These are phyloP conservation scores for Zaprionus bogoriensis DNA, from an alignment of 2,888 invertebrate genomes.

Conservation along the genomic window DNA sequence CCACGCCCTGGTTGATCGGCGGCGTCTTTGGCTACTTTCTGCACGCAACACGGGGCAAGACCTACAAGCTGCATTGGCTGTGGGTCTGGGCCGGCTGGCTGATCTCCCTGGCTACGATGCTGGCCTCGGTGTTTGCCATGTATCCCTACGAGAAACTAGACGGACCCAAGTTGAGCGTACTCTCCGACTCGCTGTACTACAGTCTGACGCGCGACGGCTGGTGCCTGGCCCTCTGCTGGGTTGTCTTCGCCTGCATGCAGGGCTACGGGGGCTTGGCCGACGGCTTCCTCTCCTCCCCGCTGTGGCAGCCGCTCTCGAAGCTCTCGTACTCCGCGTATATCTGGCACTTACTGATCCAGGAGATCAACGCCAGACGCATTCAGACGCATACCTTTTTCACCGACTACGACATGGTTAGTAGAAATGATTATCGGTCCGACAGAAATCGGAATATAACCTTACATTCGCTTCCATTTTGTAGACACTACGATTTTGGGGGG, in stretches of 20 bases:
- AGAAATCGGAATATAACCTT: not conserved
- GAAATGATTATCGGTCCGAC: not conserved
- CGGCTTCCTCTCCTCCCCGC: constrained; percentile 69
- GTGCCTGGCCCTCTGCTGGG: constrained; percentile 75
- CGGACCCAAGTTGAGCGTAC: constrained; percentile 5
- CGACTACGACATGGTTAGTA: constrained; percentile 68
- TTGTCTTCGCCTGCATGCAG: constrained; percentile 77
- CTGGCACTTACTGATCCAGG: constrained; percentile 68
- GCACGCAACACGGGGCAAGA: constrained; percentile 46
- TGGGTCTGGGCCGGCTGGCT: constrained; percentile 39
- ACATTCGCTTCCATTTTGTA: constrained; percentile 5
- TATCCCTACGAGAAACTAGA: constrained; percentile 41
- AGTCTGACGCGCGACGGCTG: constrained; percentile 70
- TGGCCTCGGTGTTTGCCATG: constrained; percentile 54
- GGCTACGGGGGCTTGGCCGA: constrained; percentile 74
- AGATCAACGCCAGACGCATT: constrained; percentile 41
- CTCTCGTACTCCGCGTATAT: constrained; percentile 77
- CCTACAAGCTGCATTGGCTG: constrained; percentile 35
- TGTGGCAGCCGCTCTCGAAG: constrained; percentile 77
- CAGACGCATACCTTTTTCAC: constrained; percentile 70
- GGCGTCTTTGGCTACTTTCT: constrained; percentile 71
- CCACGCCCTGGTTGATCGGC: constrained; percentile 74
- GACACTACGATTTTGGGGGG: constrained; percentile 72
- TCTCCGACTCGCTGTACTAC: constrained; percentile 38
- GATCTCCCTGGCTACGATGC: constrained; percentile 36